These are phyloP conservation scores for Chrysolina americana DNA, from an alignment of 2,888 invertebrate genomes.

Conservation along the genomic window DNA sequence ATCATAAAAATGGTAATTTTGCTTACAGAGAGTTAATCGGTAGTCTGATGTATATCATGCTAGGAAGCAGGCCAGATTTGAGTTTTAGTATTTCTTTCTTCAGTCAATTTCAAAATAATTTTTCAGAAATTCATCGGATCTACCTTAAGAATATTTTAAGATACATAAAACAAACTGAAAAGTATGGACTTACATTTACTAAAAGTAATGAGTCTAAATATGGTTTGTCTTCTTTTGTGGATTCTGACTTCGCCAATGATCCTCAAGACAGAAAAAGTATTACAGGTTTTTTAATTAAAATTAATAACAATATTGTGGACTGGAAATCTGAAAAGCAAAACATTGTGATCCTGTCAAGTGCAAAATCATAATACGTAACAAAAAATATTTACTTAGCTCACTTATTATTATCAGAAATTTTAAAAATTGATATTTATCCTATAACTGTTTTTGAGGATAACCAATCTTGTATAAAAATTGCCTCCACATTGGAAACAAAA, in stretches of 20 bases:
- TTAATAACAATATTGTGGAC: conserved; percentile 46
- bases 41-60: conserved; percentile 45
- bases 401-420: conserved; percentile 43
- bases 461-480: conserved; percentile 43
- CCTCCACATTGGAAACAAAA: conserved; percentile 41
- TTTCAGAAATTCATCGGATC: conserved; percentile 40
- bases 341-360: conserved; percentile 40
- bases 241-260: conserved; percentile 51
- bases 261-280: conserved; percentile 48
- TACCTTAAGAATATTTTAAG: conserved; percentile 15
- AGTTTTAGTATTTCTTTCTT: conserved; percentile 46
- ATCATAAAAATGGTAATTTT: not conserved
- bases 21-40: conserved; percentile 47
- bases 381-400: conserved; percentile 29
- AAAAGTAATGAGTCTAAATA: conserved; percentile 32
- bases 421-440: conserved; percentile 35
- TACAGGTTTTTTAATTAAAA: conserved; percentile 48
- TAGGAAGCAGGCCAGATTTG: conserved; percentile 43
- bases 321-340: conserved; percentile 47
- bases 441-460: conserved; percentile 44
- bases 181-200: conserved; percentile 38
- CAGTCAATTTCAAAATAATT: conserved; percentile 41
- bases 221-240: conserved; percentile 41
- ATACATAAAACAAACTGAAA: not conserved
- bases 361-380: conserved; percentile 50